These are phyloP conservation scores for Notothenia coriiceps DNA, from an alignment of 2,113 vertebrate species.

Conservation along the genomic window DNA sequence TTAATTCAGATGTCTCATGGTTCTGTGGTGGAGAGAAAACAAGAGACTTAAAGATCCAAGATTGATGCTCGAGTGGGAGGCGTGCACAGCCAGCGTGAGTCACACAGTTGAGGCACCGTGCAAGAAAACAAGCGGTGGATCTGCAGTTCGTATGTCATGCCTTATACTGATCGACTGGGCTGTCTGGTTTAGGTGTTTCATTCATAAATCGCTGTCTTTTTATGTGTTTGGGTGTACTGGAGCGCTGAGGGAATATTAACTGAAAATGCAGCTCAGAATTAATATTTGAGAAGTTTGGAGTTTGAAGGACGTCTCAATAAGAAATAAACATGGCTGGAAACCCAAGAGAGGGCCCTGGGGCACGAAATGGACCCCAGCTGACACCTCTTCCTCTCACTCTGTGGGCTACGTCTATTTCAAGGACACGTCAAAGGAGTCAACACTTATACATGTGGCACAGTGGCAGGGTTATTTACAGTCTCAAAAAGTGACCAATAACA, in stretches of 20 bases:
- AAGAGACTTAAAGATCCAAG: conserved; percentile 54
- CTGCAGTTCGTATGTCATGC: conserved; percentile 62
- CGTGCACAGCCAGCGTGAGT: conserved; percentile 48
- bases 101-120: conserved; percentile 53
- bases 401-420: background rate
- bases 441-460: no score
- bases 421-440: background rate
- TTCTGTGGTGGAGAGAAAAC: conserved; percentile 55
- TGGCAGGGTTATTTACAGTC: background rate
- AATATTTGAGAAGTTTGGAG: conserved; percentile 17
- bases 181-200: conserved; percentile 52
- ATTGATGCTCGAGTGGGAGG: conserved; percentile 68
- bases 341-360: background rate
- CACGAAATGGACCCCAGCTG: background rate
- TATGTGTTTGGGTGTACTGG: conserved; percentile 16
- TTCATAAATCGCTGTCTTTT: conserved; percentile 58
- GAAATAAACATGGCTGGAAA: conserved; percentile 1
- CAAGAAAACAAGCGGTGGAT: conserved; percentile 41
- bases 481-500: background rate
- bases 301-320: background rate
- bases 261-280: background rate
- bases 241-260: conserved; percentile 23
- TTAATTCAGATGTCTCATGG: conserved; percentile 71
- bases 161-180: conserved; percentile 45
- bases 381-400: background rate